Evolutionary conservation across 2,888 invertebrate species (phyloP), one percentile per base, ranked within the genome.

Genomic region (Rhogogaster chlorosoma): DNA sequence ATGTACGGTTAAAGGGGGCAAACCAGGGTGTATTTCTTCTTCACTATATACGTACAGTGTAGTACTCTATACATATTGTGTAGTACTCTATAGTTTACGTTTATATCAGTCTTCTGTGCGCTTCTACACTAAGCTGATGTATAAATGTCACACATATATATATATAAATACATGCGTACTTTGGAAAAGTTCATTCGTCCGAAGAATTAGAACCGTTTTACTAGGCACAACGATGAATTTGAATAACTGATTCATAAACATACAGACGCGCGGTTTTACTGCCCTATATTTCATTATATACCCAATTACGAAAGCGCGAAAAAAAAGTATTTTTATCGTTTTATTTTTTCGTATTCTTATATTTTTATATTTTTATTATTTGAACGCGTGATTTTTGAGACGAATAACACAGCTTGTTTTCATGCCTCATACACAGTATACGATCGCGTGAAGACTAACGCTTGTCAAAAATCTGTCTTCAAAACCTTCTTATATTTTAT

Each of bases 1-100:
- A 42, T 38, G 26, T 26, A 29, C 67, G 42, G 80, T 83, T 83
- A 83, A 83, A 83, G 83, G 83, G 71, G 45, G 83, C 80, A 32
- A 38, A 80, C 67, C 83, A 45, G 83, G 83, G 83, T 83, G 22
- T 45, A 49, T 49, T 67, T 83, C 15, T 5, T 22, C 15, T 10
- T 5, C 29, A 15, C 53, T 45, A 18, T 77, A 73, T n/a, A 42
- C 38, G 15, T 73, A 42, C 22, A 42, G 22, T 26, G 9, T 42
- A 70, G 75, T 22, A 36, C 29, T 70, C 70, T 36, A n/a, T 36
- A n/a, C n/a, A n/a, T n/a, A n/a, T n/a, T n/a, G 22, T 26, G 9
- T 42, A 70, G 75, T 22, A 36, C 29, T 70, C 70, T 36, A n/a
- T 36, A n/a, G 22, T 73, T 22, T 42, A 42, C n/a, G 18, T 38